Conservation (phyloP, 2,113 vertebrate genomes). For the Nettapus auritus region DNA sequence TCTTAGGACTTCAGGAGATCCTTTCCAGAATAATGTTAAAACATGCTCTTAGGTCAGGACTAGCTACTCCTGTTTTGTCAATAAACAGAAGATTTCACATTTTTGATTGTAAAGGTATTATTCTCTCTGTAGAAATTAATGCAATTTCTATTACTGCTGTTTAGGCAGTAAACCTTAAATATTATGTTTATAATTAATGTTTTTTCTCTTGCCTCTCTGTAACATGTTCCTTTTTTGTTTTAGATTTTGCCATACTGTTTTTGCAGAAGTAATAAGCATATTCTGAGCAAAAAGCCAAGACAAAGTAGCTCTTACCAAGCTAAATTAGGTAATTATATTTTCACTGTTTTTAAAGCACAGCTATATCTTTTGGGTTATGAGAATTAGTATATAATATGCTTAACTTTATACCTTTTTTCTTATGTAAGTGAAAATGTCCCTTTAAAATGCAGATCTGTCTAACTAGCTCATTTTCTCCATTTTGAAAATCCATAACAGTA, state of each 20-base stretch:
- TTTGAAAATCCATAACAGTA: slow-evolving; percentile 16
- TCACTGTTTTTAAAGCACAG: slow-evolving; percentile 31
- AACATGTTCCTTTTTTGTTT: not conserved
- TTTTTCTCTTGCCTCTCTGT: not conserved
- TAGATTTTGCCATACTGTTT: not conserved
- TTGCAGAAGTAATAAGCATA: slow-evolving; percentile 32
- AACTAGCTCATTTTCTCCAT: slow-evolving; percentile 1
- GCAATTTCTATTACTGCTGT: not conserved
- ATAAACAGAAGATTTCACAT: not conserved
- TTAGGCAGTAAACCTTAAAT: not conserved
- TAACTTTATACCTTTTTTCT: slow-evolving; percentile 39
- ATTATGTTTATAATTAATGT: not conserved
- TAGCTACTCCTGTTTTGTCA: not conserved
- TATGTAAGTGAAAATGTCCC: slow-evolving; percentile 28
- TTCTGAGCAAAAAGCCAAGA: slow-evolving; percentile 52
- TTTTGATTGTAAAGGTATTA: not conserved
- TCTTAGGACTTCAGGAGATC: not conserved
- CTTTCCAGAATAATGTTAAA: not conserved
- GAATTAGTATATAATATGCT: slow-evolving; percentile 36
- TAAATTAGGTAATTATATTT: slow-evolving; percentile 52
- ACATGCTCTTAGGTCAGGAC: not conserved
- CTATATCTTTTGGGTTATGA: slow-evolving; percentile 36
- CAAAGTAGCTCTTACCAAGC: slow-evolving; percentile 39
- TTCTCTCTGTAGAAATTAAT: not conserved
- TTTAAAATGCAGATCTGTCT: not conserved